A percentile compares a stretch with the other conserved stretches of the same genome.
Evolutionary conservation across 2,113 vertebrate genomes (phyloP).

Genomic region (Nipponia nippon): DNA sequence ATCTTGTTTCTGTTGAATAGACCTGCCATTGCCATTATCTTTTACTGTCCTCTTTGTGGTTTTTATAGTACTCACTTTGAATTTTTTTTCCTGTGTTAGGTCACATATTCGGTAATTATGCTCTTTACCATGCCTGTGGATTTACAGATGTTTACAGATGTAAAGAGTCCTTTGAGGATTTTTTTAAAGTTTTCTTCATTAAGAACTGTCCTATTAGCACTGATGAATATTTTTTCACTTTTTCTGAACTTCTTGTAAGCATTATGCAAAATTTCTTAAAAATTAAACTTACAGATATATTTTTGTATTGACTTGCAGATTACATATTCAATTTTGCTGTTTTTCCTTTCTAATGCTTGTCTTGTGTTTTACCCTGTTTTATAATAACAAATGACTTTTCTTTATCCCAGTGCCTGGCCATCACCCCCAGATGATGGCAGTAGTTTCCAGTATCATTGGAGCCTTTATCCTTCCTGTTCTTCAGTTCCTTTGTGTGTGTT

Average conservation of each 20-base stretch:
- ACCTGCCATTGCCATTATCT: background rate
- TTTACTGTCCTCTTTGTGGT: constrained; percentile 26
- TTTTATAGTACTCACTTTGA: background rate
- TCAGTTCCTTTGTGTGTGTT: background rate
- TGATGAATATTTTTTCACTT: background rate
- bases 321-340: background rate
- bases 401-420: background rate
- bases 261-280: background rate
- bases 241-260: background rate
- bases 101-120: background rate
- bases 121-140: background rate
- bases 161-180: background rate
- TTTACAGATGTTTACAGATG: background rate
- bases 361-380: background rate
- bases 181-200: background rate
- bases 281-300: background rate
- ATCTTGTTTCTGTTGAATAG: constrained; percentile 8
- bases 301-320: background rate
- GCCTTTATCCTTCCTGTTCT: background rate
- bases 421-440: background rate
- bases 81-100: background rate
- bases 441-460: background rate
- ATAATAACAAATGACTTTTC: background rate
- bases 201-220: background rate
- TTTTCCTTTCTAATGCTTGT: background rate